phyloP scores from a whole-genome alignment of 2,888 invertebrate genomes.

The Lithophane leautieri region DNA sequence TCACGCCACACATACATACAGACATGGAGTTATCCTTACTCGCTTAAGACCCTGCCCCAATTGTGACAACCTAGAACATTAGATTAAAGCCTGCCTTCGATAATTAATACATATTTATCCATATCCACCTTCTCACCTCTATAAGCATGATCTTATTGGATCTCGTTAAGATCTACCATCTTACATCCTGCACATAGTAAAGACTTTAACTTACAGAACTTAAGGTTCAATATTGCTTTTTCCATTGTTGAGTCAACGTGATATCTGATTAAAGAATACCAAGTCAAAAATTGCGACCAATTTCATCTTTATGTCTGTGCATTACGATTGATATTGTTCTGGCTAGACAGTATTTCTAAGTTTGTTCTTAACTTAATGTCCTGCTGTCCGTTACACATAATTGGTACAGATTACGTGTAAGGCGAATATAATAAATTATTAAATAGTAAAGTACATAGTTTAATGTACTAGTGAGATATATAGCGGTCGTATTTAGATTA shows the following conservation, averaged over 20 bases:
- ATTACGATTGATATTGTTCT: slow-evolving; percentile 7
- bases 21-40: slow-evolving; percentile 57
- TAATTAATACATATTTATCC: slow-evolving; percentile 69
- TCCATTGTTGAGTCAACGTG: not conserved
- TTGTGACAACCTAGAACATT: slow-evolving; percentile 63
- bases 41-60: slow-evolving; percentile 59
- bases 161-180: slow-evolving; percentile 48
- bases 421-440: slow-evolving; percentile 57
- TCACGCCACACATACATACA: slow-evolving; percentile 11
- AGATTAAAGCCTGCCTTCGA: slow-evolving; percentile 53
- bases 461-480: slow-evolving; percentile 17
- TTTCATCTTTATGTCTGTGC: not conserved
- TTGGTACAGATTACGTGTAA: slow-evolving; percentile 59
- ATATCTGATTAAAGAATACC: slow-evolving; percentile 28
- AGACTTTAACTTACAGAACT: accelerated
- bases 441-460: slow-evolving; percentile 27
- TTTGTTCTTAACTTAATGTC: slow-evolving; percentile 39
- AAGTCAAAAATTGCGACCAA: slow-evolving; percentile 11
- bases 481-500: slow-evolving; percentile 37
- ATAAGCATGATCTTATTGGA: slow-evolving; percentile 54
- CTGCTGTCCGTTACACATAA: slow-evolving; percentile 48
- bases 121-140: slow-evolving; percentile 51
- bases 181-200: slow-evolving; percentile 2
- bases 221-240: not conserved
- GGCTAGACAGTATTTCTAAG: not conserved